Base-by-base conservation (phyloP, 2,113 vertebrate species). In the Rousettus leschenaultii region DNA sequence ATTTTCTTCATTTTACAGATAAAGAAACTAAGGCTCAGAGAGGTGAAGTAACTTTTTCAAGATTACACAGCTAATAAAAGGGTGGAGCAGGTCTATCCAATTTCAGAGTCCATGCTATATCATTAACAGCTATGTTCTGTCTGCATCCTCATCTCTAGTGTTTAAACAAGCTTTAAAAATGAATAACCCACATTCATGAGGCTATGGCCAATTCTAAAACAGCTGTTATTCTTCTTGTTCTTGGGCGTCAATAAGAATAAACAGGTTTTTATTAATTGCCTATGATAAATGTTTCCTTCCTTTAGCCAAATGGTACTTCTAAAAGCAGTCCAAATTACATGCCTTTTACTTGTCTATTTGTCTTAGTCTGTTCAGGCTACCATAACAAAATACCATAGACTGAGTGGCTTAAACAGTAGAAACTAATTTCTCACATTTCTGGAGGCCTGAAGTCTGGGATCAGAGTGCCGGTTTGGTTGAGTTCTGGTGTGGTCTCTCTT, bases 301-400 rank as follows among this genome's bases (percentile, higher is more conserved):
- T 78, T 96, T 93, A 79, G 48, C 35, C 77, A 97, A 68, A 78
- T 86, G 68, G 15, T 66, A 78, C 43, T 66, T 90, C n/a, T 4
- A 96, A 63, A 86, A 63, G 59, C 16, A 71, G 68, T 86, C 40
- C 57, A 86, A 61, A 95, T 57, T 95, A 28, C 15, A 65, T 53
- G 7, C 11, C 71, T 93, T 88, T 93, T 89, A 73, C 48, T 95
- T 91, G 18, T 71, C 45, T 45, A 30, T 95, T 95, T 97, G 15
- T 66, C 61, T 92, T 91, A 73, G 33, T 89, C 40, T 91, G 7
- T 38, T 88, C 48, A 1, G 14, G 10, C 73, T 53, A 35, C 70
- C 35, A 22, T 88, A 68, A 30, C 35, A 87, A 89, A 90, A 55
- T 82, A 68, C 4, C 7, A 73, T 40, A 91, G 45, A 91, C 26